Percentiles rank a stretch among this genome's conserved stretches.
Evolutionary conservation across 1,140 invertebrate species (phyloP).

Genomic region (Tachypleus tridentatus): DNA sequence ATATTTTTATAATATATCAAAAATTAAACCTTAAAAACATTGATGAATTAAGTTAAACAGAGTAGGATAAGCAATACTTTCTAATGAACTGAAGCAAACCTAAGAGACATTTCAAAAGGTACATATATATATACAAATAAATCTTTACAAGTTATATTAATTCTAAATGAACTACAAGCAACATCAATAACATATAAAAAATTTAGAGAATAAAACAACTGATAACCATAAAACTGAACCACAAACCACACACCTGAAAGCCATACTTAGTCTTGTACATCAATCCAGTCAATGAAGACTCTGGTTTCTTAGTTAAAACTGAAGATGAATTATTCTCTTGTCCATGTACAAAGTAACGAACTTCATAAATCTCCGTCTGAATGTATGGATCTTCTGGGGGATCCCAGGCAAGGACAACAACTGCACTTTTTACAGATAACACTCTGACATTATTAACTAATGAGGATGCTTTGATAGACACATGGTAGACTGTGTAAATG

Average conservation of each 20-base stretch:
- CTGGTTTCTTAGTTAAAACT: constrained; percentile 58
- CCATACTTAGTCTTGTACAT: constrained; percentile 78
- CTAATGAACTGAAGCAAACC: too few relatives aligned
- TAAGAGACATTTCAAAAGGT: too few relatives aligned
- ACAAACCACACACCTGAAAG: constrained; percentile 51
- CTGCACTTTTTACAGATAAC: constrained; percentile 62
- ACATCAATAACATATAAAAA: too few relatives aligned
- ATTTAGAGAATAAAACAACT: too few relatives aligned
- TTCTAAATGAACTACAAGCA: too few relatives aligned
- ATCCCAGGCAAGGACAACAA: constrained; percentile 78
- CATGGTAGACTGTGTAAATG: background rate
- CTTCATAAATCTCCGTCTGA: constrained; percentile 36
- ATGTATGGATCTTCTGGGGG: constrained; percentile 51
- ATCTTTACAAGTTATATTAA: too few relatives aligned
- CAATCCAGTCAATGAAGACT: constrained; percentile 58
- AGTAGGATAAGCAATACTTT: too few relatives aligned
- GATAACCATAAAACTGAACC: background rate
- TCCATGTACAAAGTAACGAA: constrained; percentile 61
- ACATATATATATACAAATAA: too few relatives aligned
- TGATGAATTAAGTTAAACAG: too few relatives aligned
- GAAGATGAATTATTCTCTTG: constrained; percentile 65
- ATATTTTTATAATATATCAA: too few relatives aligned
- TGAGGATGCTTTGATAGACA: constrained; percentile 26
- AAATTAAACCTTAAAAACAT: too few relatives aligned
- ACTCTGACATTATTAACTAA: constrained; percentile 69